These are phyloP conservation scores for Geotrupes spiniger DNA, from an alignment of 2,888 invertebrate genomes.

Conservation along the genomic window DNA sequence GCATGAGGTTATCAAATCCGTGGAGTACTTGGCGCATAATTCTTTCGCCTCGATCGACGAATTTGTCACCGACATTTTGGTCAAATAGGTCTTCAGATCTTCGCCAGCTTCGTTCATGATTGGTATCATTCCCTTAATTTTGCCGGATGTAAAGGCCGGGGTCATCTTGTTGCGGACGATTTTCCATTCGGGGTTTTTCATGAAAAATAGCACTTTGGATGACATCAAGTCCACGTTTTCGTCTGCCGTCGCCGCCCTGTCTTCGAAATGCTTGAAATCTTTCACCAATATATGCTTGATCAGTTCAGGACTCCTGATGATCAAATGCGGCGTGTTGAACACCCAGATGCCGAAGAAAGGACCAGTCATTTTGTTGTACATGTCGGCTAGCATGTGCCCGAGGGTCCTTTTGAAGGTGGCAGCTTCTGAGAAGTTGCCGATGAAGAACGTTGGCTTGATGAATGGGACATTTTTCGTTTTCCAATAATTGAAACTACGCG, in stretches of 20 bases:
- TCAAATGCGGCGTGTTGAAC: slow-evolving; percentile 51
- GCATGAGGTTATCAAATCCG: slow-evolving; percentile 47
- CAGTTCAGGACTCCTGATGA: slow-evolving; percentile 50
- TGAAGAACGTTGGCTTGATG: slow-evolving; percentile 43
- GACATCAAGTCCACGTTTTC: slow-evolving; percentile 47
- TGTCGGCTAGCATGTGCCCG: slow-evolving; percentile 35
- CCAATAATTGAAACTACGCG: slow-evolving; percentile 49
- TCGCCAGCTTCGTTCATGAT: slow-evolving; percentile 47
- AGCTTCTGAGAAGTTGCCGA: slow-evolving; percentile 48
- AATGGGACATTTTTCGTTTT: slow-evolving; percentile 44
- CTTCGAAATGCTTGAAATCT: slow-evolving; percentile 52
- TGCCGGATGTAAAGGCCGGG: slow-evolving; percentile 56
- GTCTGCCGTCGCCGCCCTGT: slow-evolving; percentile 49
- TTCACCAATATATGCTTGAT: slow-evolving; percentile 51
- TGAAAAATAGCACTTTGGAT: slow-evolving; percentile 47
- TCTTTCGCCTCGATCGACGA: slow-evolving; percentile 30
- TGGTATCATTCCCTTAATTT: slow-evolving; percentile 54
- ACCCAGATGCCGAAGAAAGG: slow-evolving; percentile 53
- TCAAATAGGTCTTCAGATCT: slow-evolving; percentile 12
- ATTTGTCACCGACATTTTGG: background rate
- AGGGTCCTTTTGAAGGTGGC: slow-evolving; percentile 37
- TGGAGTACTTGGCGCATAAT: slow-evolving; percentile 41
- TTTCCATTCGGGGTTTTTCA: slow-evolving; percentile 55
- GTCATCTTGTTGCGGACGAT: slow-evolving; percentile 52
- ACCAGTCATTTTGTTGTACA: slow-evolving; percentile 36